Conservation (phyloP, 2,113 vertebrate genomes). For the Prolemur simus region DNA sequence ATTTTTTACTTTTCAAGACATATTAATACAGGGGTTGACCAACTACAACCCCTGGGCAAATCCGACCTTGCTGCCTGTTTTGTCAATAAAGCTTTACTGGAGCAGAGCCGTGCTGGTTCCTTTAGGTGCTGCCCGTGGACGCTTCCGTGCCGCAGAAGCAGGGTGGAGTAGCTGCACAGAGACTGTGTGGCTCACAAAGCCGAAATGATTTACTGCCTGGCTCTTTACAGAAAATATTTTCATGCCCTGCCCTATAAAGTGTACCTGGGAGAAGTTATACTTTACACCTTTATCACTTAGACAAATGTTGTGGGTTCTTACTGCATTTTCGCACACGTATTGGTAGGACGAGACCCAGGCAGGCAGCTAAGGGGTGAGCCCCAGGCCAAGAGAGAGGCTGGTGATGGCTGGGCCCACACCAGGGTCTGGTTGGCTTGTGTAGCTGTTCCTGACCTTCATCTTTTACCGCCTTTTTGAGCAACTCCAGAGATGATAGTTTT, state of each 20-base stretch:
- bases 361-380: background rate
- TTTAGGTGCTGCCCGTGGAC: background rate
- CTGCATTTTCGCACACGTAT: background rate
- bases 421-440: background rate
- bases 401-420: background rate
- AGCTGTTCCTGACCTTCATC: background rate
- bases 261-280: background rate
- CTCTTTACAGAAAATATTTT: background rate
- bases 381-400: background rate
- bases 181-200: background rate
- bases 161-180: background rate
- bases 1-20: background rate
- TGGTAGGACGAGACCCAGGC: background rate
- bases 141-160: background rate
- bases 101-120: background rate
- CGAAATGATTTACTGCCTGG: background rate
- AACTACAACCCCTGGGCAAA: background rate
- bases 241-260: background rate
- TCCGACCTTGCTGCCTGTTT: background rate
- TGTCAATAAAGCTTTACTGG: conserved; percentile 24
- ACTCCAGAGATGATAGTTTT: background rate
- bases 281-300: background rate
- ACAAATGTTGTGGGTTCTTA: background rate
- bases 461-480: background rate
- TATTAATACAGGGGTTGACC: background rate